Percentiles rank a stretch among this genome's conserved stretches.
phyloP scores from a whole-genome alignment of 1,140 invertebrate genomes.

The Sycophila sp. region DNA sequence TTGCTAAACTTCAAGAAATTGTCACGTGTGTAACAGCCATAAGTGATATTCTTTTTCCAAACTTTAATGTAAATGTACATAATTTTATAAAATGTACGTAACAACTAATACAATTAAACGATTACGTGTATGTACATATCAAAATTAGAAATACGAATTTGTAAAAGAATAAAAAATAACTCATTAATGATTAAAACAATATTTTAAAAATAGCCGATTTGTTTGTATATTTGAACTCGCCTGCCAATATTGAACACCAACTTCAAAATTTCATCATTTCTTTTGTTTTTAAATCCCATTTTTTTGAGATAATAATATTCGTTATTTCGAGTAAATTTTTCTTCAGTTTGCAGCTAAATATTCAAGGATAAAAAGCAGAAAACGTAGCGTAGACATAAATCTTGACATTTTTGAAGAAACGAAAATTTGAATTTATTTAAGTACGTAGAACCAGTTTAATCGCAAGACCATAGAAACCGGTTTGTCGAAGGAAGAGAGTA shows the following conservation, averaged over 20 bases:
- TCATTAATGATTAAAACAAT: constrained; percentile 24
- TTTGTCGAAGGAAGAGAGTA: no score
- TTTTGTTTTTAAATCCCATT: constrained; percentile 8
- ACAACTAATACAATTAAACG: neutral
- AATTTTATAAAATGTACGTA: constrained; percentile 7
- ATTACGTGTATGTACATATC: constrained; percentile 12
- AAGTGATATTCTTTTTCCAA: neutral
- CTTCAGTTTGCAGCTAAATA: no score
- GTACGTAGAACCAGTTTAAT: no score
- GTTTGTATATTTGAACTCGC: neutral
- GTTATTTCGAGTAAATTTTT: no score
- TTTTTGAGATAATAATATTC: no score
- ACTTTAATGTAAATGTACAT: constrained; percentile 2
- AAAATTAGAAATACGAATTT: neutral
- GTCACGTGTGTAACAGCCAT: neutral
- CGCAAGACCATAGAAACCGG: no score
- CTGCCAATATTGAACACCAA: no score
- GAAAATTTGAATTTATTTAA: no score
- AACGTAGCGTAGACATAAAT: no score
- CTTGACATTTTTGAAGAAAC: no score
- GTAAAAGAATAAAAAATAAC: constrained; percentile 2
- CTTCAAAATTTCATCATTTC: no score
- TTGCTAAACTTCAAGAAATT: neutral
- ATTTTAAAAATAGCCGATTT: constrained; percentile 15
- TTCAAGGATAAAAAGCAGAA: no score